phyloP scores from a whole-genome alignment of 2,113 vertebrate species.

The Tragelaphus strepsiceros region DNA sequence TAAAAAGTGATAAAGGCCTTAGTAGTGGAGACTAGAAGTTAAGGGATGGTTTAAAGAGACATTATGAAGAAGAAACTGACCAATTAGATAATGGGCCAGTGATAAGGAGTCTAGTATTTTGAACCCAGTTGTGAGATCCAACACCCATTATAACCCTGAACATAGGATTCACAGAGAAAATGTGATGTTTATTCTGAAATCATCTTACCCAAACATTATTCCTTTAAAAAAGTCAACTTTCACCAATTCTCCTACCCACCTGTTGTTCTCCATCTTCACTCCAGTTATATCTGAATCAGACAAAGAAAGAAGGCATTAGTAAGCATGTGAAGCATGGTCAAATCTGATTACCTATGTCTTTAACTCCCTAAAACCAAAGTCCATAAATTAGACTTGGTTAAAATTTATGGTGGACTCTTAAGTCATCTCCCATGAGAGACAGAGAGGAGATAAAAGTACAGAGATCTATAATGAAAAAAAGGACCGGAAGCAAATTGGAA shows the following conservation, averaged over 20 bases:
- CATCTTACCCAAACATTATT: neutral
- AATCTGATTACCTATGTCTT: neutral
- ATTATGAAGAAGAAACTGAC: neutral
- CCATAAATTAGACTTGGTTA: neutral
- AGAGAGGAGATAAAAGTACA: neutral
- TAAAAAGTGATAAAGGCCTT: neutral
- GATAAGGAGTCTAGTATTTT: neutral
- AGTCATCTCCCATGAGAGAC: neutral
- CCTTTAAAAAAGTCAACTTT: neutral
- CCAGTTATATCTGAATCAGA: conserved; percentile 69
- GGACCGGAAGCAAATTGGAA: neutral
- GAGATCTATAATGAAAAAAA: neutral
- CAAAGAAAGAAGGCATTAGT: conserved; percentile 31
- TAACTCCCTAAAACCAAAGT: neutral
- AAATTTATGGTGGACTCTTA: neutral
- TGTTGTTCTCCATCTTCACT: conserved; percentile 2
- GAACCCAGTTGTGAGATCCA: neutral
- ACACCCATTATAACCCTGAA: neutral
- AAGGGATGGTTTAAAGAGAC: neutral
- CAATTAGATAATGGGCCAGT: neutral
- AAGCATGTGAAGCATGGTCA: conserved; percentile 18
- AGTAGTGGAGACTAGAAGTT: neutral
- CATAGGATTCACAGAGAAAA: neutral
- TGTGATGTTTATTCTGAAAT: neutral
- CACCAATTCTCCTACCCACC: conserved; percentile 64